These are phyloP conservation scores for Zoanthus sociatus DNA, from an alignment of 92 coral and sea anemone species.

Conservation along the genomic window DNA sequence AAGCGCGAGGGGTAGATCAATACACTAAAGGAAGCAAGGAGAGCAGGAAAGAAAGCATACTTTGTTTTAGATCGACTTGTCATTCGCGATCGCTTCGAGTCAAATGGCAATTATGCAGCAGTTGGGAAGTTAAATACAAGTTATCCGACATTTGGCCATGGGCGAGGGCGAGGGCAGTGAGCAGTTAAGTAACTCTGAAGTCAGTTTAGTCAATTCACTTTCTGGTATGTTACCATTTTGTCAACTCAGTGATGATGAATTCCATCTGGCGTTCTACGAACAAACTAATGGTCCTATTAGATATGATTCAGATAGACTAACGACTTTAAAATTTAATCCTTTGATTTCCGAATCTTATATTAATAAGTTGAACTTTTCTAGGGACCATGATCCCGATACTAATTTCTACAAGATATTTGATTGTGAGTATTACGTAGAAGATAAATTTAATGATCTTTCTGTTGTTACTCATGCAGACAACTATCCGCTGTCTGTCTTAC, in stretches of 20 bases:
- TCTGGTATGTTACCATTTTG: slow-evolving; percentile 33
- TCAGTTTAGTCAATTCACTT: slow-evolving; percentile 10
- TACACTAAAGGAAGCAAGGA: slow-evolving; percentile 31
- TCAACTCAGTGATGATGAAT: slow-evolving; percentile 46
- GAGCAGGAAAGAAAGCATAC: slow-evolving; percentile 23
- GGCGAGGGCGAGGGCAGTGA: neutral
- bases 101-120: neutral
- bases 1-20: slow-evolving; percentile 25
- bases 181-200: slow-evolving; percentile 12
- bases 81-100: slow-evolving; percentile 16
- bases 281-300: slow-evolving; percentile 37
- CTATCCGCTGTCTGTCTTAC: slow-evolving; percentile 11
- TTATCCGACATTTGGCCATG: slow-evolving; percentile 8
- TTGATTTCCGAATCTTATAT: slow-evolving; percentile 32
- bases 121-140: neutral
- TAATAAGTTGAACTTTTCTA: slow-evolving; percentile 21
- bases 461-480: neutral
- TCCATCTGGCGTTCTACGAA: slow-evolving; percentile 30
- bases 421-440: slow-evolving; percentile 25
- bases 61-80: slow-evolving; percentile 21
- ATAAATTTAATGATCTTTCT: slow-evolving; percentile 14
- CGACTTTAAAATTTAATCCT: slow-evolving; percentile 21
- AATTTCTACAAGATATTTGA: slow-evolving; percentile 33
- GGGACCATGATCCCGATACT: slow-evolving; percentile 50
- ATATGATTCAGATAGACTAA: slow-evolving; percentile 47